Percentiles rank a stretch among this genome's conserved stretches.
phyloP scores from a whole-genome alignment of 2,113 vertebrate genomes.

The Tympanuchus pallidicinctus region DNA sequence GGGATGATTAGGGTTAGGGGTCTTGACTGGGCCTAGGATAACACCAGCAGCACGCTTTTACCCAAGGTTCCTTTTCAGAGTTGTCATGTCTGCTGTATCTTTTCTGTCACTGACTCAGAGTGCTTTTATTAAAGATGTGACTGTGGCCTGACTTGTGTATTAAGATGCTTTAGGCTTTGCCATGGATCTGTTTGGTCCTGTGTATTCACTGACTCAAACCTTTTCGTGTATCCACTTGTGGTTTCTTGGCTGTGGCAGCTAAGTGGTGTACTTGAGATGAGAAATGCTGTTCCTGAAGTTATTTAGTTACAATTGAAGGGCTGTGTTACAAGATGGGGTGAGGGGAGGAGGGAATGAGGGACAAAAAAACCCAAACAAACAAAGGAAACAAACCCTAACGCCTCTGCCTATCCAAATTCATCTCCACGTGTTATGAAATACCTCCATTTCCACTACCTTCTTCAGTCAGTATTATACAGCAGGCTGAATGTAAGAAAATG shows the following conservation, averaged over 20 bases:
- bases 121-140: conserved; percentile 68
- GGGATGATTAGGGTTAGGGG: neutral
- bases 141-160: conserved; percentile 26
- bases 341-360: neutral
- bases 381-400: neutral
- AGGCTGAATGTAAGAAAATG: neutral
- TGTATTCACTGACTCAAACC: neutral
- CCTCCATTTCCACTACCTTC: neutral
- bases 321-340: neutral
- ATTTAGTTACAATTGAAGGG: neutral
- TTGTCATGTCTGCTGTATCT: conserved; percentile 34
- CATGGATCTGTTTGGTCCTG: neutral
- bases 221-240: fast-evolving
- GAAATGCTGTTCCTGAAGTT: neutral
- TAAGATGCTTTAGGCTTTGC: neutral
- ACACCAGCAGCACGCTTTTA: conserved; percentile 31
- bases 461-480: neutral
- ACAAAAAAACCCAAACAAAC: neutral
- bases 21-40: neutral
- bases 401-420: neutral
- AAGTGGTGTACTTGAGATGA: neutral
- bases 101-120: conserved; percentile 45
- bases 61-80: neutral
- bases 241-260: neutral
- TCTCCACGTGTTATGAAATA: neutral